Base-by-base conservation (phyloP, 2,797 vertebrate species). In the Semotilus atromaculatus region DNA sequence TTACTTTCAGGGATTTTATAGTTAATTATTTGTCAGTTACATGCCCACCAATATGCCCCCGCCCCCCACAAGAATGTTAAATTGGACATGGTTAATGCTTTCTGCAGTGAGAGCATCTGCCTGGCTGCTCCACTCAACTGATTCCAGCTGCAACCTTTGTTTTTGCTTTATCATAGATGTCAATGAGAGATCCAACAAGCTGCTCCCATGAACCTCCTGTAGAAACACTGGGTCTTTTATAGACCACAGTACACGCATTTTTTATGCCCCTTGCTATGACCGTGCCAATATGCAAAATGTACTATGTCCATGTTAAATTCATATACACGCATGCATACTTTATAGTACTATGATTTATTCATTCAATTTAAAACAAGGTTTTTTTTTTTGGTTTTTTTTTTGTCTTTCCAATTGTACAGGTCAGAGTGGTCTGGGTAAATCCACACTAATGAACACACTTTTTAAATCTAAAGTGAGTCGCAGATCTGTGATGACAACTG, bases 391-490 rank as follows among this genome's bases (percentile, higher is more conserved):
- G n/a, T n/a, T 31, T 31, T 26, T 23, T 10, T n/a, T 13, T 60
- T 58, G 9, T 70, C 10, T 86, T n/a, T 84, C 70, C 62, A 64
- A 88, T 3, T 88, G 68, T 88, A 51, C 11, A 99, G 98, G 98
- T 90, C 98, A 99, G 94, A 99, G 97, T 0, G 98, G 98, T 85
- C 91, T 99, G 86, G 98, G 98, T 31, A 99, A 99, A 92, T 99
- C 98, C 67, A 99, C 98, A 1, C 93, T 99, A 92, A 97, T 99
- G 96, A 99, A 99, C 94, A 99, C 98, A 0, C 96, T 99, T 91
- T 99, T 99, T 93, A 99, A 99, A 89, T 99, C 97, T 88, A 99
- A 99, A 90, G 98, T 99, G 93, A 99, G 97, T 94, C 96, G 98
- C 71, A 98, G 97, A 90, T 97, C 98, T 0, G 95, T 96, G 80